Evolutionary conservation across 2,888 invertebrate genomes (phyloP), one percentile per base, ranked within the genome.

Genomic region (Kuschelorhynchus macadamiae): DNA sequence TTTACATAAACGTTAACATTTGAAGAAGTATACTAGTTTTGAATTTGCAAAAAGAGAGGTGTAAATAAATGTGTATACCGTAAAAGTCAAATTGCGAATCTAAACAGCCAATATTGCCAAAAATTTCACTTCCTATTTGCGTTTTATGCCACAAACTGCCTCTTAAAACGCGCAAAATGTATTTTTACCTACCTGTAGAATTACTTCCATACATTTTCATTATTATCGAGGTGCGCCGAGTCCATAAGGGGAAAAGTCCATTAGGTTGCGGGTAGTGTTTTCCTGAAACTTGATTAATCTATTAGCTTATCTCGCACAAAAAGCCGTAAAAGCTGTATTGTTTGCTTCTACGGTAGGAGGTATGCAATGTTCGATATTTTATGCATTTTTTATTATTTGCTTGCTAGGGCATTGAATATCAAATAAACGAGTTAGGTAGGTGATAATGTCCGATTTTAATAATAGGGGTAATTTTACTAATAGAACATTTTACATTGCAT

Each of bases 271-370:
- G 59, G 59, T 59, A 52, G 59, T 65, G 21, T 53, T 59, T 61
- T 62, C 36, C 55, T 47, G 57, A 62, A 67, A 67, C 60, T 62
- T 61, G 47, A 67, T 67, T 67, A 67, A 62, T 62, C 67, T 52
- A 56, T 67, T 67, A 61, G 52, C 18, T 14, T 50, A 57, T 41
- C 67, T 62, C 50, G 56, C 36, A 56, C 52, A 62, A 62, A 67
- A 64, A 67, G 42, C 36, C 60, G 39, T 66, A 42, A 66, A 52
- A 60, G 33, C 52, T n/a, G n/a, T 36, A 49, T 49, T 64, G 36
- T 64, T 56, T 46, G 25, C 30, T n/a, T 20, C 21, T 49, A 7
- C 36, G 36, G 32, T 32, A 17, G 9, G 17, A n/a, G 12, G 42
- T 12, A 33, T 36, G 5, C 11, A 36, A 8, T 4, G 18, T 44